phyloP scores from a whole-genome alignment of 2,113 vertebrate species.

The Donacobius atricapilla region DNA sequence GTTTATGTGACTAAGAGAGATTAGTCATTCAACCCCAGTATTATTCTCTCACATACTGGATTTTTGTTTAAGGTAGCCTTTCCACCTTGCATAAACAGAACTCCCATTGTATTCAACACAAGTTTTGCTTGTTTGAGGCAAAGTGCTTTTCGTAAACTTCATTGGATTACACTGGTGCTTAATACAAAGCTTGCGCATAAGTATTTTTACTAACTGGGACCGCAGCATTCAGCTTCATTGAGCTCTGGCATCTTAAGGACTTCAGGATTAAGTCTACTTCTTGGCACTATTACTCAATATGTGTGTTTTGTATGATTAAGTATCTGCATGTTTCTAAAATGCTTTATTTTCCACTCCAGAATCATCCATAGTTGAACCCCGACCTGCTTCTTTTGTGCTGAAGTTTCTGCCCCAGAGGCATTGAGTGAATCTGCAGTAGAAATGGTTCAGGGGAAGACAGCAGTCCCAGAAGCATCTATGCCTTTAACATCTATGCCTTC shows the following conservation, averaged over 20 bases:
- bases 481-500: not conserved
- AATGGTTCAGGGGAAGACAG: not conserved
- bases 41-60: not conserved
- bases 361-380: not conserved
- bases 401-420: not conserved
- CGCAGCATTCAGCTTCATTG: not conserved
- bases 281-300: not conserved
- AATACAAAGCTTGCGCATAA: not conserved
- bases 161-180: not conserved
- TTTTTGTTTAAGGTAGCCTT: not conserved
- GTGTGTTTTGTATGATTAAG: not conserved
- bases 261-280: not conserved
- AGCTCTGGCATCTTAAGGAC: not conserved
- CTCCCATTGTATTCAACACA: conserved; percentile 1
- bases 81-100: not conserved
- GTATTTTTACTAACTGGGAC: not conserved
- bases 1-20: not conserved
- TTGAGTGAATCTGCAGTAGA: not conserved
- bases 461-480: not conserved
- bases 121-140: conserved; percentile 1
- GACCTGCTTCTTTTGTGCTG: not conserved
- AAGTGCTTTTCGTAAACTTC: not conserved
- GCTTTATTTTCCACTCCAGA: not conserved
- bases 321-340: not conserved
- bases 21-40: not conserved